A percentile compares a stretch with the other conserved stretches of the same genome.
These are phyloP conservation scores for Lanius ludovicianus DNA, from an alignment of 2,113 vertebrate genomes.

Conservation along the genomic window DNA sequence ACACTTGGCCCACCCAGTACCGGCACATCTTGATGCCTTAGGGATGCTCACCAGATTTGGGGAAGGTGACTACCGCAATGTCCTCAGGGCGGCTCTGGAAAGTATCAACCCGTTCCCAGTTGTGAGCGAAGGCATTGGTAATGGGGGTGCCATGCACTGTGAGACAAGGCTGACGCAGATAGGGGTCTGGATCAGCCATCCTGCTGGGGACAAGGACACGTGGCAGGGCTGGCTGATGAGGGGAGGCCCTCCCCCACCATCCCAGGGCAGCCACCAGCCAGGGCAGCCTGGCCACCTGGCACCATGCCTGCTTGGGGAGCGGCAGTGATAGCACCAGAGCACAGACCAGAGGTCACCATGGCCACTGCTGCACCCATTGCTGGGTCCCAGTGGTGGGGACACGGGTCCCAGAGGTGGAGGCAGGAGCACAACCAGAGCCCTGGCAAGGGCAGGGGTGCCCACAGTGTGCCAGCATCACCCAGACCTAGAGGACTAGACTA, in stretches of 20 bases:
- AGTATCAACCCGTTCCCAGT: conserved; percentile 48
- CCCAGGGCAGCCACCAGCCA: neutral
- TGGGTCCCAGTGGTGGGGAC: neutral
- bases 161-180: conserved; percentile 35
- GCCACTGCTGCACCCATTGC: accelerated
- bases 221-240: neutral
- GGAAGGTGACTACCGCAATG: conserved; percentile 69
- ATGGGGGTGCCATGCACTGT: conserved; percentile 50
- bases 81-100: conserved; percentile 71
- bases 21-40: neutral
- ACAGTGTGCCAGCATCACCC: neutral
- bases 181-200: neutral
- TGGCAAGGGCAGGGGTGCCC: too few relatives aligned
- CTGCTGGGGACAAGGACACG: neutral
- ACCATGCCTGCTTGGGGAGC: accelerated
- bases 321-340: too few relatives aligned
- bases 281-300: neutral
- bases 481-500: neutral
- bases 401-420: accelerated
- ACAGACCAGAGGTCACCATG: accelerated
- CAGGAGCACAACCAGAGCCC: neutral
- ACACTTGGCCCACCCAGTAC: accelerated
- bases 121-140: conserved; percentile 1
- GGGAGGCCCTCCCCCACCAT: accelerated
- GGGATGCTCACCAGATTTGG: conserved; percentile 74